Evolutionary conservation across 2,113 vertebrate genomes (phyloP).

Genomic region (Coptodon bakossiorum): DNA sequence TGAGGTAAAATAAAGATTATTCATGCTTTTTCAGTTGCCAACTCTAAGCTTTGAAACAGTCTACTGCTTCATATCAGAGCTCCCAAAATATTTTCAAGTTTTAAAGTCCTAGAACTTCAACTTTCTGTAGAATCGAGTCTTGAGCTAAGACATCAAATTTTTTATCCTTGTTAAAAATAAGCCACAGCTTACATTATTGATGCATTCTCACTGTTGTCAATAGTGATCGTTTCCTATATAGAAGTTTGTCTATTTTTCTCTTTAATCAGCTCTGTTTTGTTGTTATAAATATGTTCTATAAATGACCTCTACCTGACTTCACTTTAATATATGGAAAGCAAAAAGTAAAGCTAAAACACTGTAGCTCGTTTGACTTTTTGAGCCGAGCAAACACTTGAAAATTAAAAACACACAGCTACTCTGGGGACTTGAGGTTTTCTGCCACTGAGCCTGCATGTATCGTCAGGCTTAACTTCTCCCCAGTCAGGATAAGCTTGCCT

Average conservation of each 20-base stretch:
- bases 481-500: slow-evolving; percentile 44
- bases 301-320: neutral
- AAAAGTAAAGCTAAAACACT: neutral
- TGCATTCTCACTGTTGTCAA: neutral
- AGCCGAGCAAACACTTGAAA: neutral
- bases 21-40: neutral
- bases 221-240: neutral
- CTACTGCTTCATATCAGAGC: neutral
- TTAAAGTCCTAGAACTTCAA: neutral
- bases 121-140: neutral
- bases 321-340: neutral
- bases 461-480: slow-evolving; percentile 40
- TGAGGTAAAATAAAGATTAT: neutral
- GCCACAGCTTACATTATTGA: neutral
- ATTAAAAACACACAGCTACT: neutral
- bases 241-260: rapidly evolving
- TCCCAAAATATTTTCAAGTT: neutral
- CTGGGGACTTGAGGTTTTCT: neutral
- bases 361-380: neutral
- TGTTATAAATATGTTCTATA: neutral
- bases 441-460: neutral
- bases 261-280: neutral
- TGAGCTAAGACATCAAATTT: neutral
- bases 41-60: neutral
- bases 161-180: neutral